Evolutionary conservation across 1,140 invertebrate species (phyloP), one percentile per base, ranked within the genome.

Genomic region (Drosophila malerkotliana): DNA sequence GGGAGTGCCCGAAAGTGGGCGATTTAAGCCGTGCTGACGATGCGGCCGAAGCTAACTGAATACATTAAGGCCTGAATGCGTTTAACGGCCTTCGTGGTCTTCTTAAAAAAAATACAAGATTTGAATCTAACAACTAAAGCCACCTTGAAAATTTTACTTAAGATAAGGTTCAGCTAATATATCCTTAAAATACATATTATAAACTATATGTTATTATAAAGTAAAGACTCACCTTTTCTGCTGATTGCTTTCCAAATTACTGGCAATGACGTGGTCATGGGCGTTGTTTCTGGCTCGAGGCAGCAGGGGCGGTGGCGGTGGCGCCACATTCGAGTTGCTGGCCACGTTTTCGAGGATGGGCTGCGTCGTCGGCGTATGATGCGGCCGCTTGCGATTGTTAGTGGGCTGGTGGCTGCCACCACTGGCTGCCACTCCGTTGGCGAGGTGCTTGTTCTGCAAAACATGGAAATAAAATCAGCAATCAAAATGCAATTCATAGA

Each of bases 161-260:
- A 10, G 9, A 32, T 0, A 32, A 37, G 10, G 6, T 44, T 44
- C 15, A 44, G 3, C 8, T 7, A 18, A 44, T 44, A 15, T 41
- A 44, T 44, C 41, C 15, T 18, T 18, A 12, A 14, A 41, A 14
- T 6, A 28, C 6, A 14, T 41, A 41, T 41, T 41, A 6, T 41
- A 14, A 8, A 32, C 8, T 41, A 15, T 41, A 14, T 15, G n/a
- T 41, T 41, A 14, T 15, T 41, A 6, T 7, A n/a, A 41, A 15
- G 39, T 41, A 14, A 41, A 14, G 41, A 82, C 82, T 87, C 49
- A 87, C 82, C 83, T 34, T 26, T 88, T 87, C 75, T 82, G 83
- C 79, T 87, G 82, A 74, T 87, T 87, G 49, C 83, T 87, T 72
- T 87, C 82, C 78, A 87, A 73, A 74, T 89, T 88, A 61, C 52